Evolutionary conservation across 2,113 vertebrate genomes (phyloP), one percentile per base, ranked within the genome.

Genomic region (Piliocolobus tephrosceles): DNA sequence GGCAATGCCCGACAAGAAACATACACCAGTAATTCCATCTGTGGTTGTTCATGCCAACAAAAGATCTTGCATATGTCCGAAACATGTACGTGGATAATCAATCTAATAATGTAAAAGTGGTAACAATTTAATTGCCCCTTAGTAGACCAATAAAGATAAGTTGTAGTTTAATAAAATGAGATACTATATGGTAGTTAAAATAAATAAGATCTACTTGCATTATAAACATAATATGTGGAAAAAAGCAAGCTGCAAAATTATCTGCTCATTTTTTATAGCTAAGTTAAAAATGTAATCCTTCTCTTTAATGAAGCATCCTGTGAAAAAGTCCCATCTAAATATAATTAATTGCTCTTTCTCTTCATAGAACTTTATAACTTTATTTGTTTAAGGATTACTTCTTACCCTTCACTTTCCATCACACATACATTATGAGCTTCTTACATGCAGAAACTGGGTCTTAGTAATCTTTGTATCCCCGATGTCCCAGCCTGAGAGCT

Each of bases 251-350:
- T 43, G 38, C 23, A 57, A 45, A 88, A 93, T 23, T 72, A 23
- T 57, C 81, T 86, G 40, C 55, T 97, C 16, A 50, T 89, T 78
- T 94, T 96, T 86, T 90, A 95, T 50, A 64, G 52, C 40, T 64
- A 83, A 91, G 58, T 82, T 91, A 89, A 94, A 91, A 90, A 87
- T 75, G 23, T 50, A 87, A 88, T 92, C 70, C 45, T 88, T 96
- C 47, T 95, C 78, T 93, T 92, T 78, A 94, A 83, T 92, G 88
- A 97, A 90, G 38, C 43, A 27, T 96, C 79, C 61, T 91, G 75
- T 91, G 75, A 93, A 83, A 94, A 55, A 94, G 92, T 84, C 35
- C 45, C 76, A 92, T 81, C 43, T 84, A 90, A 85, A 88, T 84
- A 84, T 90, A 96, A 68, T 92, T 35, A 90, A 80, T 91, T 92